Conservation (phyloP, 2,888 invertebrate species). For the Lochmaea capreae region DNA sequence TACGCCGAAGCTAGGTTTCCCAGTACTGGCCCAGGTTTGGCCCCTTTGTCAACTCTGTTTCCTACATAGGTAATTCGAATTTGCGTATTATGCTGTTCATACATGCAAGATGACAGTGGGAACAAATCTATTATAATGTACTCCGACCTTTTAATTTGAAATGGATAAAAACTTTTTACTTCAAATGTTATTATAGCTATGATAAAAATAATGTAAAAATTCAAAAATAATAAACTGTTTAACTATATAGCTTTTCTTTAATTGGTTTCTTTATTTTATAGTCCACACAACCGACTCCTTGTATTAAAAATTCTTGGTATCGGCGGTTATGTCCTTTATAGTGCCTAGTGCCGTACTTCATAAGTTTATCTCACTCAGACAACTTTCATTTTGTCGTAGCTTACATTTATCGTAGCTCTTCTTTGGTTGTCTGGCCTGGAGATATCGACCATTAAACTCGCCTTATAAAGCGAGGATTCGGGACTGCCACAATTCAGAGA, state of each 20-base stretch:
- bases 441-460: conserved; percentile 1
- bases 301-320: background rate
- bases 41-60: too few relatives aligned
- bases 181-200: too few relatives aligned
- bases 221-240: too few relatives aligned
- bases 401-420: background rate
- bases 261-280: background rate
- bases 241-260: background rate
- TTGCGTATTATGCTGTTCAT: too few relatives aligned
- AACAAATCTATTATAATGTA: too few relatives aligned
- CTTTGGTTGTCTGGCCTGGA: background rate
- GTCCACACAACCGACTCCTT: background rate
- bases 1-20: too few relatives aligned
- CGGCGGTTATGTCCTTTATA: background rate
- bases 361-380: background rate
- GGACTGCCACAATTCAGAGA: background rate
- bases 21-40: too few relatives aligned
- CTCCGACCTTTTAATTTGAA: too few relatives aligned
- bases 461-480: background rate
- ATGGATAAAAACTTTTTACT: too few relatives aligned
- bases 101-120: too few relatives aligned
- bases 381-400: conserved; percentile 3
- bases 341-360: background rate
- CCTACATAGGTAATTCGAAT: too few relatives aligned
- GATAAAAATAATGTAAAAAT: too few relatives aligned